Evolutionary conservation across 2,113 vertebrate species (phyloP), one percentile per base, ranked within the genome.

Genomic region (Bubalus kerabau): DNA sequence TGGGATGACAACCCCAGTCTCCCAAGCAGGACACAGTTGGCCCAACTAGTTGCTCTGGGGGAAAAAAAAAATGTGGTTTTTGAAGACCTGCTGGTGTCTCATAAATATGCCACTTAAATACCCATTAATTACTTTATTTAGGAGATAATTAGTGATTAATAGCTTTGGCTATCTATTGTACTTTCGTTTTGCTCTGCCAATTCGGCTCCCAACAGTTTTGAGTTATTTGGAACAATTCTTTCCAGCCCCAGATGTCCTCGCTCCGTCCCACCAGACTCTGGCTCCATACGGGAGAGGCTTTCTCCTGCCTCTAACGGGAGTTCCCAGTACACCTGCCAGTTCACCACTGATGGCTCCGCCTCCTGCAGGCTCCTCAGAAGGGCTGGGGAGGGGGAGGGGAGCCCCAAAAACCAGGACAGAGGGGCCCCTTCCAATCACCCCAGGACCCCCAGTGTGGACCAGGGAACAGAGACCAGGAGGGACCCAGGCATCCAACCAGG

Each of bases 71-170:
- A 90, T 95, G 94, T 59, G 88, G 88, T 86, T 98, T 95, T 97
- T 94, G 95, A 95, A 95, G 90, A 97, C 97, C 95, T 97, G 84
- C 95, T 96, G 95, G 81, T 89, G 80, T 91, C 96, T 96, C 86
- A 95, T 91, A 94, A 98, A 96, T 84, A 92, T 64, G 95, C 92
- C 93, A 82, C 59, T 93, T 91, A 94, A 96, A 97, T 78, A 76
- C 96, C 91, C 94, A 89, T 97, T 97, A 97, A 96, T 97, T 95
- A 95, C 95, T 24, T 96, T 93, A 97, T 95, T 98, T 95, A 95
- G 91, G 50, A 97, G 96, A 87, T 96, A 97, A 98, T 98, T 97
- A 97, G 97, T 98, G 95, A 97, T 98, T 98, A 98, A 98, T 97
- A 95, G 96, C 91, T 85, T 97, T 98, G 96, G 95, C 96, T 94